These are phyloP conservation scores for Perizoma flavofasciatum DNA, from an alignment of 2,888 invertebrate species.

Conservation along the genomic window DNA sequence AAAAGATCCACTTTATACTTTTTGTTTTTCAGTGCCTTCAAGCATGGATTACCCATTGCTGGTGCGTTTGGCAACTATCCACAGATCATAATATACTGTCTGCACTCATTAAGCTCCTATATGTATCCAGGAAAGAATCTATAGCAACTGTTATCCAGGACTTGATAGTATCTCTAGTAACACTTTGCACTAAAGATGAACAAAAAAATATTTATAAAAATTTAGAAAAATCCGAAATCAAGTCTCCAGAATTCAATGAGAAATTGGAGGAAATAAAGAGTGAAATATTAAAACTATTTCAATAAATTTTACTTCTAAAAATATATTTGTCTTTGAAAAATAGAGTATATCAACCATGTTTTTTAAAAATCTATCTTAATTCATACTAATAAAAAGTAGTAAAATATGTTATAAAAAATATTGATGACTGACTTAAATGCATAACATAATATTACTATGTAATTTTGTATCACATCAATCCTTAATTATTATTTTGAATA, in stretches of 20 bases:
- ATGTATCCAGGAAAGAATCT: conserved; percentile 53
- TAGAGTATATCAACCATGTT: no score
- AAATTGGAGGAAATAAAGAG: conserved; percentile 55
- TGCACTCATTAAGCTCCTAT: conserved; percentile 63
- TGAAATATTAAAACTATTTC: conserved; percentile 36
- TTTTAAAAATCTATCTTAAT: no score
- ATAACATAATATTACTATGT: no score
- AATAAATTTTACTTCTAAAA: conserved; percentile 23
- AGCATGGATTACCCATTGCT: conserved; percentile 68
- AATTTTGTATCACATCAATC: no score
- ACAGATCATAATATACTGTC: conserved; percentile 60
- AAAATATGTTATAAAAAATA: no score
- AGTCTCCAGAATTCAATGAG: conserved; percentile 48
- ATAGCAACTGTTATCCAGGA: conserved; percentile 51
- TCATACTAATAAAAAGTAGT: no score
- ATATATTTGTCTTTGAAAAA: no score
- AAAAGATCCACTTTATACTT: background rate
- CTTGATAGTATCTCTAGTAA: conserved; percentile 58
- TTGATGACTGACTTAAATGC: no score
- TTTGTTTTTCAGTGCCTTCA: conserved; percentile 61
- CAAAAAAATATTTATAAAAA: conserved; percentile 49
- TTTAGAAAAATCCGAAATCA: conserved; percentile 45
- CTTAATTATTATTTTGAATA: conserved; percentile 38
- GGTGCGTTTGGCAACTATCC: conserved; percentile 66
- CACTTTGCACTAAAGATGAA: conserved; percentile 54